Conservation (phyloP, 2,888 invertebrate species). For the Eristalis arbustorum region DNA sequence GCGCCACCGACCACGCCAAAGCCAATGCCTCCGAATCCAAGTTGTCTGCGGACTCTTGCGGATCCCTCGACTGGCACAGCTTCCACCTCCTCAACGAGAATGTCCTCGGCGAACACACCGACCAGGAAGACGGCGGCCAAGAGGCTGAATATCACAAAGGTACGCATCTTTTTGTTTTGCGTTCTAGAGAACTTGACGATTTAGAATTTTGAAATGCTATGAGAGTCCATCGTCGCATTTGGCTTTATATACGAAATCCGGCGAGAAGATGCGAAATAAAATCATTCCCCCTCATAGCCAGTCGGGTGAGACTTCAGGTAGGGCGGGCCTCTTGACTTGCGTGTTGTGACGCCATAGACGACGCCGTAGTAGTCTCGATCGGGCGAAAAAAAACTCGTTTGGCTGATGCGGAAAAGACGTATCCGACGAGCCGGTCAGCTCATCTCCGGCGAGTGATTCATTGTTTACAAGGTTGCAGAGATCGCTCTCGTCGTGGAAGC, state of each 20-base stretch:
- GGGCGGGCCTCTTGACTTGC: neutral
- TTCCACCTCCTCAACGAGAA: conserved; percentile 2
- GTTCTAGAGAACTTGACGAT: neutral
- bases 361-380: neutral
- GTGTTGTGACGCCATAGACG: neutral
- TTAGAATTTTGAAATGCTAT: neutral
- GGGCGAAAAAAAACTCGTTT: neutral
- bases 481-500: neutral
- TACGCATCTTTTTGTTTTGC: conserved; percentile 9
- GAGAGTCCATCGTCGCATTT: neutral
- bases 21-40: conserved; percentile 14
- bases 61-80: conserved; percentile 8
- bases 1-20: neutral
- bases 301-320: neutral
- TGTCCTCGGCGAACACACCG: neutral
- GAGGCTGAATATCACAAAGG: conserved; percentile 6
- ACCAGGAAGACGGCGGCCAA: conserved; percentile 10
- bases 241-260: neutral
- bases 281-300: neutral
- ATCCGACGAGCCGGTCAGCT: neutral
- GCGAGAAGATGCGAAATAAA: neutral
- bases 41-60: conserved; percentile 25
- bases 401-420: neutral
- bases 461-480: neutral
- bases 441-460: neutral